A percentile compares a stretch with the other conserved stretches of the same genome.
Conservation (phyloP, 2,113 vertebrate genomes). For the Hemicordylus capensis region DNA sequence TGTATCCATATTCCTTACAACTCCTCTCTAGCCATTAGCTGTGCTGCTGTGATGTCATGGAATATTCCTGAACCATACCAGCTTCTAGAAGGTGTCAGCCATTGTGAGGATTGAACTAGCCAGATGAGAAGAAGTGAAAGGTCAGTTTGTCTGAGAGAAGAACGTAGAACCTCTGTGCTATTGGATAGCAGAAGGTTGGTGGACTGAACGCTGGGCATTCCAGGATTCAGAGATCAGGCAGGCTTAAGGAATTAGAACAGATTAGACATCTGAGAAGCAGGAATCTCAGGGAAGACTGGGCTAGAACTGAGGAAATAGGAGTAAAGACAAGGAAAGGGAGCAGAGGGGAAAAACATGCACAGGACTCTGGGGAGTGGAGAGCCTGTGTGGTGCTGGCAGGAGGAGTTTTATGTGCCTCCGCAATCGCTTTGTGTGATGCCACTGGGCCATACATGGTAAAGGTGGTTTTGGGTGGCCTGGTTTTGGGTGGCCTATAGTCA, state of each 20-base stretch:
- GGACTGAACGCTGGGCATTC: background rate
- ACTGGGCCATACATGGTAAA: background rate
- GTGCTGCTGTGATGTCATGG: constrained; percentile 14
- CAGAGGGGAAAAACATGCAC: background rate
- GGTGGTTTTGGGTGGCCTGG: background rate
- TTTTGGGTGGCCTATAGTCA: background rate
- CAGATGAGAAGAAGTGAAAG: background rate
- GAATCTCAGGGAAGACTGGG: background rate
- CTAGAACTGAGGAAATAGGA: background rate
- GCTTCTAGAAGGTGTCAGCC: background rate
- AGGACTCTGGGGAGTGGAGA: background rate
- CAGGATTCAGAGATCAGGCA: background rate
- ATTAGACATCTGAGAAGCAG: background rate
- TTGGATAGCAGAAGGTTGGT: background rate
- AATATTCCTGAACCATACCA: background rate
- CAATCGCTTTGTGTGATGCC: background rate
- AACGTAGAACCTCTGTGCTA: background rate
- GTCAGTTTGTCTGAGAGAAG: background rate
- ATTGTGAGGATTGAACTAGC: no score
- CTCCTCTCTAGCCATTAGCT: background rate
- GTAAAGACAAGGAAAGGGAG: background rate
- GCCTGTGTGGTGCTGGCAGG: background rate
- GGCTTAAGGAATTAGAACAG: background rate
- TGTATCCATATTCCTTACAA: background rate
- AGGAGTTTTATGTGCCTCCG: background rate